Percentiles rank a stretch among this genome's conserved stretches.
Evolutionary conservation across 2,888 invertebrate species (phyloP).

Genomic region (Spilarctia lutea): DNA sequence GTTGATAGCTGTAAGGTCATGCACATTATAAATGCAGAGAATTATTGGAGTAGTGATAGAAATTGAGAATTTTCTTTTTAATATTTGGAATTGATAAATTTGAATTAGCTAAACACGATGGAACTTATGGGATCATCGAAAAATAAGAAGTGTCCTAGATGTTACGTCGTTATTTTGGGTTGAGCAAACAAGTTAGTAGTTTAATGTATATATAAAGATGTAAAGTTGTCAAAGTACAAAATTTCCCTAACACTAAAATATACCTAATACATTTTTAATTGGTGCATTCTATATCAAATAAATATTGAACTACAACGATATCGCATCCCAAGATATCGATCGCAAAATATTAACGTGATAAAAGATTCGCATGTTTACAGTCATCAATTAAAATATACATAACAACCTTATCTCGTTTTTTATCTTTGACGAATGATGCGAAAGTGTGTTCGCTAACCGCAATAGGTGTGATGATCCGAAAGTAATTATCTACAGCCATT

Average conservation of each 20-base stretch:
- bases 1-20: conserved; percentile 33
- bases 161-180: not conserved
- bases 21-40: conserved; percentile 17
- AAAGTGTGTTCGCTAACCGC: conserved; percentile 31
- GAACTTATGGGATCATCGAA: not conserved
- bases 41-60: conserved; percentile 5
- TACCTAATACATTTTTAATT: conserved; percentile 20
- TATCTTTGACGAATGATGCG: conserved; percentile 49
- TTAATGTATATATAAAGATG: too few relatives aligned
- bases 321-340: conserved; percentile 33
- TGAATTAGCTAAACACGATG: not conserved
- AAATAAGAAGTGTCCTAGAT: not conserved
- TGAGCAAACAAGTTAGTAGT: not conserved
- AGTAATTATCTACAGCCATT: conserved; percentile 27
- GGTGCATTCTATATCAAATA: conserved; percentile 27
- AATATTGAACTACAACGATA: conserved; percentile 30
- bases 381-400: conserved; percentile 41
- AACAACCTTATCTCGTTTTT: conserved; percentile 32
- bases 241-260: not conserved
- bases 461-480: conserved; percentile 36
- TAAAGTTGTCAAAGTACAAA: not conserved
- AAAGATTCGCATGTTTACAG: conserved; percentile 27
- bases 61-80: not conserved
- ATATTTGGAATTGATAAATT: not conserved
- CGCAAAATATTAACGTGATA: conserved; percentile 27